Conservation (phyloP, 2,797 vertebrate genomes). For the Lateolabrax maculatus region DNA sequence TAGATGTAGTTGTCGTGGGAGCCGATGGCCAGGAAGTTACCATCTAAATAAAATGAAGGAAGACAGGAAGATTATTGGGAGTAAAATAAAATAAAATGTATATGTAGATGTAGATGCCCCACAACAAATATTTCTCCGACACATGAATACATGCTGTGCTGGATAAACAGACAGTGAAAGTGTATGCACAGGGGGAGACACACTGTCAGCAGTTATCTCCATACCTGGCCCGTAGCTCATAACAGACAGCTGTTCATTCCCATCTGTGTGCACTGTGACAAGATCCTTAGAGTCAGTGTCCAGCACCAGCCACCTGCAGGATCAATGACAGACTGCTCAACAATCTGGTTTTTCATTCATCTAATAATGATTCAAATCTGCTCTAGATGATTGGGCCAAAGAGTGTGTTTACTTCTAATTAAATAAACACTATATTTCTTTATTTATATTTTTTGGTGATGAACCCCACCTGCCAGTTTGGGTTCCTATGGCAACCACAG, state of each 20-base stretch:
- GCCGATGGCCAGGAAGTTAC: slow-evolving; percentile 96
- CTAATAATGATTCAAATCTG: neutral
- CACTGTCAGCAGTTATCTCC: neutral
- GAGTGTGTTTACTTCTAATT: neutral
- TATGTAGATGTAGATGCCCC: too few species aligned
- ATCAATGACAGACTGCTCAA: slow-evolving; percentile 28
- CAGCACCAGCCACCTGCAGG: slow-evolving; percentile 96
- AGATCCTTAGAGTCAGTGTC: slow-evolving; percentile 97
- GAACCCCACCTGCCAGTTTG: slow-evolving; percentile 92
- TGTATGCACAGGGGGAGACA: neutral
- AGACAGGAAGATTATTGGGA: slow-evolving; percentile 19
- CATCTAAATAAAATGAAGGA: slow-evolving; percentile 84
- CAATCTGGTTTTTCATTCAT: neutral
- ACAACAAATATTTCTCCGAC: neutral
- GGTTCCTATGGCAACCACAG: slow-evolving; percentile 95
- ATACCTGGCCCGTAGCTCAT: slow-evolving; percentile 95
- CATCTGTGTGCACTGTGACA: slow-evolving; percentile 97
- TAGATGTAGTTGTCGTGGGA: slow-evolving; percentile 99
- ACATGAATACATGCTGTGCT: neutral
- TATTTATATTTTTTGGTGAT: neutral
- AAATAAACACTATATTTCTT: neutral
- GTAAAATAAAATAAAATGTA: neutral
- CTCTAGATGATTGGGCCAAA: neutral
- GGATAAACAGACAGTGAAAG: neutral
- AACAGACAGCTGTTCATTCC: slow-evolving; percentile 96